These are phyloP conservation scores for Callitettix versicolor DNA, from an alignment of 1,140 invertebrate species.

Conservation along the genomic window DNA sequence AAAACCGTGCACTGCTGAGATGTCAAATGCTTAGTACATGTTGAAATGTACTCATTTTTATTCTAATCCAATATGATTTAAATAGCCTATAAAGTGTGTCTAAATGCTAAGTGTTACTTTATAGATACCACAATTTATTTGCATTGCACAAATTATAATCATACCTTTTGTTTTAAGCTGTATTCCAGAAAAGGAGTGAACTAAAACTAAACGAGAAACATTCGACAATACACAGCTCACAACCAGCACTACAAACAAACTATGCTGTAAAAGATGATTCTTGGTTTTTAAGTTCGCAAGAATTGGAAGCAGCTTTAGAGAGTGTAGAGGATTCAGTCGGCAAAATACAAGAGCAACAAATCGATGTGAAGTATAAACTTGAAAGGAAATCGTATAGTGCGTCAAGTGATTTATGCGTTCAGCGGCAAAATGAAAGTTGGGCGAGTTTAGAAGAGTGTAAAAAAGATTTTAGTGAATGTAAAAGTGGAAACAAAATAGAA, in stretches of 20 bases:
- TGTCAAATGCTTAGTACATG: no score
- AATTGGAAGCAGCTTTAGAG: constrained; percentile 7
- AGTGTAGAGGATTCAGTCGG: neutral
- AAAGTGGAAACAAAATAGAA: no score
- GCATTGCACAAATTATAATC: neutral
- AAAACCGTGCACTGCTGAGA: no score
- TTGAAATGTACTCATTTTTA: no score
- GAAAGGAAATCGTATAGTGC: constrained; percentile 2
- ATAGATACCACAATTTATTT: neutral
- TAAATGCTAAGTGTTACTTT: neutral
- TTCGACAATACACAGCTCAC: neutral
- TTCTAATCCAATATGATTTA: no score
- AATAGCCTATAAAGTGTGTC: no score
- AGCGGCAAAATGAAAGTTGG: constrained; percentile 19
- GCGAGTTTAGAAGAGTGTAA: constrained; percentile 14
- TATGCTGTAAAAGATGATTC: no score
- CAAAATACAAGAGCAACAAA: neutral
- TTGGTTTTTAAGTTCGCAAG: neutral
- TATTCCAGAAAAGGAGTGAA: neutral
- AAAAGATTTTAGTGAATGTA: constrained; percentile 17
- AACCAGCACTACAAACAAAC: no score
- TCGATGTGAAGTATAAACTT: constrained; percentile 9
- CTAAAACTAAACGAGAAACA: neutral
- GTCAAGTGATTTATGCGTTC: constrained; percentile 16
- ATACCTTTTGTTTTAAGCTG: neutral